Evolutionary conservation across 2,888 invertebrate species (phyloP).

Genomic region (Microctonus aethiopoides): DNA sequence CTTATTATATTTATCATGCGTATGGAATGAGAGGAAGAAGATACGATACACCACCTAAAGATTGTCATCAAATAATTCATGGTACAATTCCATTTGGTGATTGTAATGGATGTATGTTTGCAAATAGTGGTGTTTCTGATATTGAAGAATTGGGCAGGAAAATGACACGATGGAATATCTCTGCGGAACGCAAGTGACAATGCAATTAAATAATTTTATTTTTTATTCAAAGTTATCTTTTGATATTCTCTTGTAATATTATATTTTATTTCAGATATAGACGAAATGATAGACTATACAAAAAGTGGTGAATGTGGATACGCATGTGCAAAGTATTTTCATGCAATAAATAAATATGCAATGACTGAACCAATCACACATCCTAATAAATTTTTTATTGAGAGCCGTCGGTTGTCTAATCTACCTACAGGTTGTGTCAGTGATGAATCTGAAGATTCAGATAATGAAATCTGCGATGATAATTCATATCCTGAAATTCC

Average conservation of each 20-base stretch:
- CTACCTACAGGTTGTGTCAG: neutral
- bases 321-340: slow-evolving; percentile 14
- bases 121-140: neutral
- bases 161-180: slow-evolving; percentile 11
- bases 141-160: slow-evolving; percentile 4
- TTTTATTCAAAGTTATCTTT: neutral
- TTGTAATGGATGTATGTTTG: slow-evolving; percentile 17
- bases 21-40: slow-evolving; percentile 15
- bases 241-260: neutral
- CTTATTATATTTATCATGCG: slow-evolving; percentile 15
- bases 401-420: neutral
- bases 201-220: neutral
- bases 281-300: neutral
- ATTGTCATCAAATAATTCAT: neutral
- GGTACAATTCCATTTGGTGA: neutral
- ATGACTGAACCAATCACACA: neutral
- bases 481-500: neutral
- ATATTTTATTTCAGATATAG: neutral
- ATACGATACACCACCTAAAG: neutral
- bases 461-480: neutral
- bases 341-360: neutral
- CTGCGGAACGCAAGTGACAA: neutral
- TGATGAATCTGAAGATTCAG: neutral
- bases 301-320: neutral
- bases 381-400: slow-evolving; percentile 8